phyloP scores from a whole-genome alignment of 1,140 invertebrate genomes.

The Aphaenogaster rudis region DNA sequence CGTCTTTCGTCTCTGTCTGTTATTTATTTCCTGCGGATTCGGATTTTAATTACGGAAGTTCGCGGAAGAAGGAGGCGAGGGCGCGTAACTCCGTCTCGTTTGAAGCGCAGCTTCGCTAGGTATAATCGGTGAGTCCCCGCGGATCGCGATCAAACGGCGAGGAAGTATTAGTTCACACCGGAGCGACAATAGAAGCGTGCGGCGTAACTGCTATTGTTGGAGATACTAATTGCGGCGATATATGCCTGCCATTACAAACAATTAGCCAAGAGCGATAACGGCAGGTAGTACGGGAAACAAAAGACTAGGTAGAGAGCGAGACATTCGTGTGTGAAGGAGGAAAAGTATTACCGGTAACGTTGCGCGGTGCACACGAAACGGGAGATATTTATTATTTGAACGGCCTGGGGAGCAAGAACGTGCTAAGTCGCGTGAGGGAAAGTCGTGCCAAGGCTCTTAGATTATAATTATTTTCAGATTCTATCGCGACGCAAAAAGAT shows the following conservation, averaged over 20 bases:
- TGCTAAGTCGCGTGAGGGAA: constrained; percentile 5
- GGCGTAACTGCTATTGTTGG: background rate
- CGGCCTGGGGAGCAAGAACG: background rate
- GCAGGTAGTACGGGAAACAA: background rate
- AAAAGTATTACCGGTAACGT: background rate
- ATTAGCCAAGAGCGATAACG: background rate
- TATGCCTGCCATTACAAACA: background rate
- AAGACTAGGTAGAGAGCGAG: background rate
- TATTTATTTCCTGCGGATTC: constrained; percentile 59
- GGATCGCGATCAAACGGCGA: background rate
- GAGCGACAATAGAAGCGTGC: constrained; percentile 6
- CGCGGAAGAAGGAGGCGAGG: background rate
- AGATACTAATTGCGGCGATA: constrained; percentile 1
- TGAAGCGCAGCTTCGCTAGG: constrained; percentile 15
- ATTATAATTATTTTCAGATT: constrained; percentile 45
- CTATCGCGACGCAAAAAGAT: constrained; percentile 20
- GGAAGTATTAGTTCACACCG: constrained; percentile 6
- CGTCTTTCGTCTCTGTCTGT: background rate
- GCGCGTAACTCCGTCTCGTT: constrained; percentile 36
- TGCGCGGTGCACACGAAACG: background rate
- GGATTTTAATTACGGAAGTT: constrained; percentile 61
- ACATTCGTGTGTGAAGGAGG: background rate
- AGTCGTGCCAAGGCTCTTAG: constrained; percentile 8
- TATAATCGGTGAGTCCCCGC: constrained; percentile 31
- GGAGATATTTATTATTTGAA: constrained; percentile 34